phyloP scores from a whole-genome alignment of 2,113 vertebrate species.

The Pedetes capensis region DNA sequence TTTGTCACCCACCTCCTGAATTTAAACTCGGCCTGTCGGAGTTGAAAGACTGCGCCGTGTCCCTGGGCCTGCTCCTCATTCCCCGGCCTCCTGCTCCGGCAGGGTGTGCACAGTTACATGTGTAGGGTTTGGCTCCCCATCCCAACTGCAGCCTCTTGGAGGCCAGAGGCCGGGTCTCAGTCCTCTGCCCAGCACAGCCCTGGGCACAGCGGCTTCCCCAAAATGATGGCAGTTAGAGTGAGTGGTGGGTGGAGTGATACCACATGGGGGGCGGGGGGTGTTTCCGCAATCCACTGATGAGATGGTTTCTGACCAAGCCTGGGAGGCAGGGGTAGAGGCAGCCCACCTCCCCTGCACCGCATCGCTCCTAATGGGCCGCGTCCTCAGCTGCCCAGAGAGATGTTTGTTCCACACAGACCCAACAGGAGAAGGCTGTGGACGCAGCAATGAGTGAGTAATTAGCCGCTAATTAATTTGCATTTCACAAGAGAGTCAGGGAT shows the following conservation, averaged over 20 bases:
- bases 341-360: conserved; percentile 45
- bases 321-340: conserved; percentile 46
- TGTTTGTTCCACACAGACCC: conserved; percentile 75
- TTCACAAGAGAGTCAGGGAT: conserved; percentile 82
- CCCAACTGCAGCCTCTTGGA: background rate
- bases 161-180: background rate
- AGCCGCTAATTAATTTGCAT: conserved; percentile 89
- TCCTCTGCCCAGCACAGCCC: background rate
- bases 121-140: background rate
- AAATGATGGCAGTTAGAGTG: background rate
- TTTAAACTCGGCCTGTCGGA: background rate
- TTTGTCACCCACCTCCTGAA: background rate
- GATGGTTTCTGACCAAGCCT: conserved; percentile 56
- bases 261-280: background rate
- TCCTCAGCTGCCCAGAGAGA: conserved; percentile 75
- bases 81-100: background rate
- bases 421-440: conserved; percentile 75
- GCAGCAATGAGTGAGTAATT: conserved; percentile 84
- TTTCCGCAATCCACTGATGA: conserved; percentile 59
- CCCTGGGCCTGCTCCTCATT: background rate
- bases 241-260: background rate
- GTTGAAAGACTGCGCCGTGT: background rate
- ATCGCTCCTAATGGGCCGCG: conserved; percentile 68
- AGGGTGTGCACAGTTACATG: background rate
- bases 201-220: background rate